These are phyloP conservation scores for Hippopotamyrus pictus DNA, from an alignment of 2,797 vertebrate species.

Conservation along the genomic window DNA sequence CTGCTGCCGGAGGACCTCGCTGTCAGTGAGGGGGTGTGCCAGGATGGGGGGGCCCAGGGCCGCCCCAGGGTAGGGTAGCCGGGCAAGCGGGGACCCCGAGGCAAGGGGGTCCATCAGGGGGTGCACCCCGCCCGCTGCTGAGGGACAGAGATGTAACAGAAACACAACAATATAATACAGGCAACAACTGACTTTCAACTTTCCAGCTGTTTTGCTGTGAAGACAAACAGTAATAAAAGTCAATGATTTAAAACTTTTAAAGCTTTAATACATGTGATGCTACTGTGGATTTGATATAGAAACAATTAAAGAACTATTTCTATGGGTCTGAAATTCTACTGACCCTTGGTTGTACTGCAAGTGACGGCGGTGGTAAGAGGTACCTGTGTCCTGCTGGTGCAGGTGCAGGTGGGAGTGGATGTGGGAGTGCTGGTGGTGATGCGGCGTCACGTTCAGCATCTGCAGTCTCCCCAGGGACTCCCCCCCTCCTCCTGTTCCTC, in stretches of 20 bases:
- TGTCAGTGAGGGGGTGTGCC: constrained; percentile 96
- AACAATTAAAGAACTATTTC: not conserved
- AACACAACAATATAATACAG: constrained; percentile 68
- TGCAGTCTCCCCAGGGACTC: constrained; percentile 90
- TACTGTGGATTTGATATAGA: not conserved
- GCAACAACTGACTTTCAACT: constrained; percentile 28
- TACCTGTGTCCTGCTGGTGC: constrained; percentile 97
- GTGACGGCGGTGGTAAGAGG: constrained; percentile 55
- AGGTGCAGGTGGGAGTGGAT: constrained; percentile 98
- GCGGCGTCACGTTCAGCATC: constrained; percentile 97
- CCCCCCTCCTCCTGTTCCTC: constrained; percentile 79
- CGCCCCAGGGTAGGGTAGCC: constrained; percentile 93
- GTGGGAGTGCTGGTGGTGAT: constrained; percentile 99
- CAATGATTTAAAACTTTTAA: not conserved
- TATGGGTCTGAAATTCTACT: not conserved
- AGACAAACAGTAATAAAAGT: not conserved
- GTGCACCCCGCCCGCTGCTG: constrained; percentile 94
- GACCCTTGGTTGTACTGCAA: not conserved
- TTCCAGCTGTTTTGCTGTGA: not conserved
- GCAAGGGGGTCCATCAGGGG: constrained; percentile 96
- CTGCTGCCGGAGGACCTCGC: constrained; percentile 97
- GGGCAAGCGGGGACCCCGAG: constrained; percentile 90
- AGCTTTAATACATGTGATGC: not conserved
- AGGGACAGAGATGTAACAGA: constrained; percentile 71
- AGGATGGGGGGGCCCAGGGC: constrained; percentile 88